These are phyloP conservation scores for Drosophila malerkotliana DNA, from an alignment of 1,140 invertebrate genomes.

Conservation along the genomic window DNA sequence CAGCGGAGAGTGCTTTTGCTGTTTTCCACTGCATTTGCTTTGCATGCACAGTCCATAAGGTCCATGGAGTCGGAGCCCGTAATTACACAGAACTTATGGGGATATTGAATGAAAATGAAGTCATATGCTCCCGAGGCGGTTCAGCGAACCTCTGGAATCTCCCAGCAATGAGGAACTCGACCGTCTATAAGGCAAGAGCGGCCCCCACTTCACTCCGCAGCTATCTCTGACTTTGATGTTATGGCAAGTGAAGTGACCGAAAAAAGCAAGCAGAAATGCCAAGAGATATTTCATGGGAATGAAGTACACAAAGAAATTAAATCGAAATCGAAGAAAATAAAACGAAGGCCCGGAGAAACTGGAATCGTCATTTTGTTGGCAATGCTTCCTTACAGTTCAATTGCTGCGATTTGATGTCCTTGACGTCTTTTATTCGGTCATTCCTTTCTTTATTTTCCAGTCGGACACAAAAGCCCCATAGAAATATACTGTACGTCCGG, in stretches of 20 bases:
- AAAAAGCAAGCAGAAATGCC: slow-evolving; percentile 38
- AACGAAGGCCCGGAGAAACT: slow-evolving; percentile 41
- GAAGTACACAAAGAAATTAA: slow-evolving; percentile 11
- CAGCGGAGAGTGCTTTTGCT: slow-evolving; percentile 52
- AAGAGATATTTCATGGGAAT: slow-evolving; percentile 40
- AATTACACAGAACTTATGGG: slow-evolving; percentile 47
- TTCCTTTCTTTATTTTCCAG: slow-evolving; percentile 19
- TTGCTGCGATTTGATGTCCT: slow-evolving; percentile 57
- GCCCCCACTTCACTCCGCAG: slow-evolving; percentile 6
- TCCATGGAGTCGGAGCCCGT: slow-evolving; percentile 23
- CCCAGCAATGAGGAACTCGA: too few relatives aligned
- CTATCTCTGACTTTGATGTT: slow-evolving; percentile 53
- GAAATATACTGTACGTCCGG: slow-evolving; percentile 6
- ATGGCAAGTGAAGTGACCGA: slow-evolving; percentile 72
- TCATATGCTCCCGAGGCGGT: slow-evolving; percentile 14
- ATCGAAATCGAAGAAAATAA: slow-evolving; percentile 20
- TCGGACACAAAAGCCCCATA: slow-evolving; percentile 33
- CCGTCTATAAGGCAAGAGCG: slow-evolving; percentile 1
- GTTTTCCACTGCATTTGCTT: slow-evolving; percentile 72
- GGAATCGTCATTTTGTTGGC: slow-evolving; percentile 77
- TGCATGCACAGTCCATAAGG: slow-evolving; percentile 64
- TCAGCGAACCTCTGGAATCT: too few relatives aligned
- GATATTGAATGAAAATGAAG: slow-evolving; percentile 33
- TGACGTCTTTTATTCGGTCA: slow-evolving; percentile 37
- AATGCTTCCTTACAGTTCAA: slow-evolving; percentile 68